A percentile compares a stretch with the other conserved stretches of the same genome.
These are phyloP conservation scores for Bagarius yarrelli DNA, from an alignment of 2,113 vertebrate genomes.

Conservation along the genomic window DNA sequence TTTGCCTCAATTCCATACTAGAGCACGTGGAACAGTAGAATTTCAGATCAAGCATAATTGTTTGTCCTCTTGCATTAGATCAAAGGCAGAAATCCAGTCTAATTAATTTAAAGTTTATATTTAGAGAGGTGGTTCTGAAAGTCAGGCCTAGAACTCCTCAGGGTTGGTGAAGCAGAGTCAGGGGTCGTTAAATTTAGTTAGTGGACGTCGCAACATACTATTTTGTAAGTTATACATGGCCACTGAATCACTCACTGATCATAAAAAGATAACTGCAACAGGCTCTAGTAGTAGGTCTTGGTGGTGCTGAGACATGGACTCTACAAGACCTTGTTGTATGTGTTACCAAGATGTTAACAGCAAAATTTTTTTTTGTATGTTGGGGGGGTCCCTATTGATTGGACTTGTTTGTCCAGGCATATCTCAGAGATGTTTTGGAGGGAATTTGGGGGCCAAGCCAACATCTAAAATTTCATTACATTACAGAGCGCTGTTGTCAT, in stretches of 20 bases:
- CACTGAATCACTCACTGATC: background rate
- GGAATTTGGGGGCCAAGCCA: no score
- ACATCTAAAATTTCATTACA: no score
- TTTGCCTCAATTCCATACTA: slow-evolving; percentile 43
- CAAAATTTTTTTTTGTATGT: no score
- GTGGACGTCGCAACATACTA: background rate
- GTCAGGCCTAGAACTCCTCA: background rate
- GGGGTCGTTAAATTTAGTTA: background rate
- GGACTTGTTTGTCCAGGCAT: no score
- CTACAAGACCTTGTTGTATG: no score
- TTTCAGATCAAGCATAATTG: slow-evolving; percentile 6
- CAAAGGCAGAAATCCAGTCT: slow-evolving; percentile 1
- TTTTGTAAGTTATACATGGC: background rate
- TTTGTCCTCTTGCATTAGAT: background rate
- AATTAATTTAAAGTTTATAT: background rate
- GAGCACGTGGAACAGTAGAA: background rate
- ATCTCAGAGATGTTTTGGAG: no score
- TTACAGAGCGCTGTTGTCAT: no score
- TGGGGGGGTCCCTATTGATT: no score
- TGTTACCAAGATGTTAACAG: no score
- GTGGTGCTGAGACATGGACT: no score
- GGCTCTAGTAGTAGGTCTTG: background rate
- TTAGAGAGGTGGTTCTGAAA: background rate
- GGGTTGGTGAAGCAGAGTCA: background rate
- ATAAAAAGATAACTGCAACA: background rate